Base-by-base conservation (phyloP, 2,888 invertebrate species). In the Pedicia rivosa region DNA sequence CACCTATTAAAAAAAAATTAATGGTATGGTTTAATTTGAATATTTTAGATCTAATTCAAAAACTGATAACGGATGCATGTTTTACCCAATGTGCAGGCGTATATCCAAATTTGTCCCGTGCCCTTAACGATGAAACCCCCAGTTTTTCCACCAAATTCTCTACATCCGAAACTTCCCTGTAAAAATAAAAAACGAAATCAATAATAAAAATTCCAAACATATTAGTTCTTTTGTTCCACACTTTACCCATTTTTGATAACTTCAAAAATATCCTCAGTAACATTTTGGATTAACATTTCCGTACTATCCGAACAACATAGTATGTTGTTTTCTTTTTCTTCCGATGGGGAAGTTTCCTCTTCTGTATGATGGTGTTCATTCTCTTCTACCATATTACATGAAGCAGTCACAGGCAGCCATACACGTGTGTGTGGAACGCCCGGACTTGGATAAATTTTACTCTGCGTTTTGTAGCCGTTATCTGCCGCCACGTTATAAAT, bases 11-110 rank as follows among this genome's bases (percentile, higher is more conserved):
- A n/a, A n/a, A n/a, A n/a, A n/a, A n/a, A n/a, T n/a, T n/a, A 5
- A 14, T 10, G 10, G 17, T 12, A 9, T n/a, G 12, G n/a, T 12
- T n/a, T n/a, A 6, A 26, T 5, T 5, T 5, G n/a, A 26, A 26
- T 26, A 8, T 8, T 26, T 12, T n/a, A n/a, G 28, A 83, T n/a
- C n/a, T n/a, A n/a, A n/a, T n/a, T n/a, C n/a, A n/a, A n/a, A n/a
- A n/a, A n/a, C n/a, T n/a, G 82, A 1, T 81, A n/a, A n/a, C n/a
- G n/a, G n/a, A n/a, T n/a, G n/a, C n/a, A n/a, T n/a, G n/a, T n/a
- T n/a, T n/a, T n/a, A n/a, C 84, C 90, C 90, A 91, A 57, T 91
- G 91, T 15, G 87, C 87, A 0, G 88, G 86, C 1, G 90, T 90
- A 59, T 91, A 88, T 13, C 91, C 91, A 66, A 88, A 88, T 54